Conservation (phyloP, 2,888 invertebrate genomes). For the Dryomyza anilis region DNA sequence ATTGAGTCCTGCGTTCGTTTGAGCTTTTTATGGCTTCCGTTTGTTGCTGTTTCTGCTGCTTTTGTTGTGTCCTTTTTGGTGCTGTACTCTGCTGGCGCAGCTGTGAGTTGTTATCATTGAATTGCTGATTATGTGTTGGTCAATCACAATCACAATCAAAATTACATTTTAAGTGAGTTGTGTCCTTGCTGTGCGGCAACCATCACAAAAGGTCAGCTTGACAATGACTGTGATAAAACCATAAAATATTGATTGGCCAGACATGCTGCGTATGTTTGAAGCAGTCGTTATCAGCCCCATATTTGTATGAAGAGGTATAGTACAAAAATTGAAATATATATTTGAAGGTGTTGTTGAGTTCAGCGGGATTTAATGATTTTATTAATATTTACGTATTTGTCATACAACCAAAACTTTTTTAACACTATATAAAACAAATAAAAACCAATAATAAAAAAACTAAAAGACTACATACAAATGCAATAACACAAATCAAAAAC, state of each 20-base stretch:
- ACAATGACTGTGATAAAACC: not conserved
- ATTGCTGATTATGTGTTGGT: constrained; percentile 24
- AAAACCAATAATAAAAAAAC: no score
- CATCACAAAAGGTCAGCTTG: not conserved
- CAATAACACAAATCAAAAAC: no score
- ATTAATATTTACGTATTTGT: no score
- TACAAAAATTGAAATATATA: no score
- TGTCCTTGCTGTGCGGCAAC: not conserved
- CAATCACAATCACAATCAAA: constrained; percentile 21
- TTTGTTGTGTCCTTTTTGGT: not conserved
- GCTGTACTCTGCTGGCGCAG: not conserved
- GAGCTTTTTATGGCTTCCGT: not conserved
- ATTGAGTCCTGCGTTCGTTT: constrained; percentile 1
- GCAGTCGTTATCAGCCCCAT: not conserved
- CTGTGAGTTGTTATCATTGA: constrained; percentile 9
- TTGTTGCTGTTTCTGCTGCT: not conserved
- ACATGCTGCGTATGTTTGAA: no score
- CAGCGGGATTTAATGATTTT: no score
- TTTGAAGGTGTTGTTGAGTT: no score
- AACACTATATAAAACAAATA: no score
- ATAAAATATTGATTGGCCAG: constrained; percentile 9
- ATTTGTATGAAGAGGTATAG: no score
- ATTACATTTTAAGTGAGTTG: constrained; percentile 16
- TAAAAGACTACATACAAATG: no score
- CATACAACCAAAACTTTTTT: no score